These are phyloP conservation scores for Halcyon leucocephala DNA, from an alignment of 2,797 vertebrate genomes.

Conservation along the genomic window DNA sequence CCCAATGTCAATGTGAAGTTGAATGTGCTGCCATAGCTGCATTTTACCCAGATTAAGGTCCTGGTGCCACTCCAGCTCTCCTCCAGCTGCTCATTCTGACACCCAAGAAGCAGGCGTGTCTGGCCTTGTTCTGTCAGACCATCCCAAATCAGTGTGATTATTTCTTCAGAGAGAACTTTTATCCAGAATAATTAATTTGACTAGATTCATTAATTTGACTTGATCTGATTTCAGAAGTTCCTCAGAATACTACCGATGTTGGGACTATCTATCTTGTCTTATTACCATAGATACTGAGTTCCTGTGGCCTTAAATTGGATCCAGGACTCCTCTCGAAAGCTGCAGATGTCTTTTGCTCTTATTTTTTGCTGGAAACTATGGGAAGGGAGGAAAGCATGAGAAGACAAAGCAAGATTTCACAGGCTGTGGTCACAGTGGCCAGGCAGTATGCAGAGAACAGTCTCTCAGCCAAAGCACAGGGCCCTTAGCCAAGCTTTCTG, in stretches of 20 bases:
- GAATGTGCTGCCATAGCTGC: background rate
- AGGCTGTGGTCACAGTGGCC: background rate
- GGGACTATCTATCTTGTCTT: background rate
- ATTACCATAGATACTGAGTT: constrained; percentile 3
- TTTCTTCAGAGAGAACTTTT: background rate
- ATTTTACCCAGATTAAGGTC: background rate
- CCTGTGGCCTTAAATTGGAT: background rate
- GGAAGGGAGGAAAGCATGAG: background rate
- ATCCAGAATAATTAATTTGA: constrained; percentile 14
- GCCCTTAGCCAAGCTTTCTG: constrained; percentile 17
- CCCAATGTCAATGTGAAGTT: background rate
- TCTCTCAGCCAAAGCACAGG: background rate
- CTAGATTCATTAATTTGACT: constrained; percentile 29
- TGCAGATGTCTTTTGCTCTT: background rate
- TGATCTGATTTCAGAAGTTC: constrained; percentile 15
- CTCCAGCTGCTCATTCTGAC: background rate
- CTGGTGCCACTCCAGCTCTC: background rate
- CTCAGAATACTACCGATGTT: background rate
- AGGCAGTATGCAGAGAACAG: background rate
- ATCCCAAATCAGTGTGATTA: background rate
- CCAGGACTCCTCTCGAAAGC: background rate
- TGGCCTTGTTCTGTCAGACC: background rate
- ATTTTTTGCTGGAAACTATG: background rate
- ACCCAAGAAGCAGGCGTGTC: background rate
- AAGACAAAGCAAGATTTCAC: background rate